Conservation (phyloP, 2,888 invertebrate species). For the Caenorhabditis sulstoni region DNA sequence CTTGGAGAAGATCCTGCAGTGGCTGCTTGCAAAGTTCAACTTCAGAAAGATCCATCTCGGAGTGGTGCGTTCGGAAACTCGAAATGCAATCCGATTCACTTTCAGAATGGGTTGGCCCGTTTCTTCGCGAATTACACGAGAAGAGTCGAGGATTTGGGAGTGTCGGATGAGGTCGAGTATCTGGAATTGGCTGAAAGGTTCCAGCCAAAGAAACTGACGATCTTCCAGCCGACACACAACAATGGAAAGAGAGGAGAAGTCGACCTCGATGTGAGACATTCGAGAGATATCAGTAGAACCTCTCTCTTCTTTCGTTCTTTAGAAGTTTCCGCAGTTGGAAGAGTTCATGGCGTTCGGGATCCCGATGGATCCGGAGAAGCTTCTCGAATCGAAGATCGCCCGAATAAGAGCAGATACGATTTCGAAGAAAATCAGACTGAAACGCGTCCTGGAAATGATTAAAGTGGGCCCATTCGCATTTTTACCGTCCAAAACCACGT, state of each 20-base stretch:
- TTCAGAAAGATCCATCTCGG: slow-evolving; percentile 46
- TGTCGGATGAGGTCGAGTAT: slow-evolving; percentile 31
- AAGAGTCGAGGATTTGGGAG: slow-evolving; percentile 24
- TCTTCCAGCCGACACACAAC: slow-evolving; percentile 18
- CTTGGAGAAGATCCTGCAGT: slow-evolving; percentile 23
- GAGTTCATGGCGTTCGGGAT: slow-evolving; percentile 30
- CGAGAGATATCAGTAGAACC: no score
- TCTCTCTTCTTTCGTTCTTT: not conserved
- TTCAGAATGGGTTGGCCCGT: slow-evolving; percentile 29
- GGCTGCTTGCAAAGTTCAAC: slow-evolving; percentile 25
- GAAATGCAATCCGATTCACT: no score
- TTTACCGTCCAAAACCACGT: no score
- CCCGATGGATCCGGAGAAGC: slow-evolving; percentile 32
- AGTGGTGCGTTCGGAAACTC: slow-evolving; percentile 24
- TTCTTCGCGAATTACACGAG: slow-evolving; percentile 17
- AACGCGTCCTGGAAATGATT: slow-evolving; percentile 23
- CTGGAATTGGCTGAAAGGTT: slow-evolving; percentile 32
- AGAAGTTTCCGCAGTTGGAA: slow-evolving; percentile 41
- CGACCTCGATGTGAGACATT: slow-evolving; percentile 22
- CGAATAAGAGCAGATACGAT: slow-evolving; percentile 28
- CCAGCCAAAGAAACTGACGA: slow-evolving; percentile 21
- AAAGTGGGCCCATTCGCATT: slow-evolving; percentile 1
- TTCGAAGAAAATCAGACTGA: slow-evolving; percentile 25
- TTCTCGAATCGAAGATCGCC: slow-evolving; percentile 21
- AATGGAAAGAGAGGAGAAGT: slow-evolving; percentile 6